phyloP scores from a whole-genome alignment of 2,888 invertebrate genomes.

The Colostygia pectinataria region DNA sequence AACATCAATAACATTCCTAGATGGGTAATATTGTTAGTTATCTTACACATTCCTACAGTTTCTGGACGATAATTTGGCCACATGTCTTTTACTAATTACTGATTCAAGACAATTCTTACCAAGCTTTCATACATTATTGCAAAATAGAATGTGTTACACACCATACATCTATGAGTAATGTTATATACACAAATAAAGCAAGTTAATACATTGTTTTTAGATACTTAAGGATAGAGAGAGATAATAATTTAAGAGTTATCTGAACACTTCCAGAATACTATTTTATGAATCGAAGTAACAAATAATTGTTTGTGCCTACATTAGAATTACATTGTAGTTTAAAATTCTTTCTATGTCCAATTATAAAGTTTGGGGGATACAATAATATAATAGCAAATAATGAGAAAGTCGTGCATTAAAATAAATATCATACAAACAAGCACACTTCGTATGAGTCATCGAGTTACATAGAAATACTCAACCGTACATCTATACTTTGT shows the following conservation, averaged over 20 bases:
- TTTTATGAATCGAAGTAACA: slow-evolving; percentile 19
- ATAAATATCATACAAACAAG: slow-evolving; percentile 55
- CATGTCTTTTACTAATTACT: slow-evolving; percentile 69
- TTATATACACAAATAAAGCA: slow-evolving; percentile 11
- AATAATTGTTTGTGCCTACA: slow-evolving; percentile 25
- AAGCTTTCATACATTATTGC: slow-evolving; percentile 49
- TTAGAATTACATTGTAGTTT: slow-evolving; percentile 12
- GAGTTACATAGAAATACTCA: slow-evolving; percentile 36
- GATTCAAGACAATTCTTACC: slow-evolving; percentile 53
- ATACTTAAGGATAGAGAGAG: slow-evolving; percentile 11
- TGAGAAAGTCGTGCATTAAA: slow-evolving; percentile 40
- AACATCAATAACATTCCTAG: slow-evolving; percentile 17
- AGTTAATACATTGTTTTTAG: slow-evolving; percentile 24
- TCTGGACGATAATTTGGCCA: slow-evolving; percentile 81
- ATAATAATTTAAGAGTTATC: slow-evolving; percentile 18
- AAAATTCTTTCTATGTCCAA: slow-evolving; percentile 16
- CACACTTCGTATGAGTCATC: slow-evolving; percentile 46
- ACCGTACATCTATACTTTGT: slow-evolving; percentile 61
- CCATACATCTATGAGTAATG: slow-evolving; percentile 29
- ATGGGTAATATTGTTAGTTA: slow-evolving; percentile 32
- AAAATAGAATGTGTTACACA: slow-evolving; percentile 44
- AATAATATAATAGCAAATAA: slow-evolving; percentile 24
- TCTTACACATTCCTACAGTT: slow-evolving; percentile 33
- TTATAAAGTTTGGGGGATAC: slow-evolving; percentile 21
- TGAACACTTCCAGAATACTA: slow-evolving; percentile 35